These are phyloP conservation scores for Protaetia brevitarsis DNA, from an alignment of 1,140 invertebrate species.

Conservation along the genomic window DNA sequence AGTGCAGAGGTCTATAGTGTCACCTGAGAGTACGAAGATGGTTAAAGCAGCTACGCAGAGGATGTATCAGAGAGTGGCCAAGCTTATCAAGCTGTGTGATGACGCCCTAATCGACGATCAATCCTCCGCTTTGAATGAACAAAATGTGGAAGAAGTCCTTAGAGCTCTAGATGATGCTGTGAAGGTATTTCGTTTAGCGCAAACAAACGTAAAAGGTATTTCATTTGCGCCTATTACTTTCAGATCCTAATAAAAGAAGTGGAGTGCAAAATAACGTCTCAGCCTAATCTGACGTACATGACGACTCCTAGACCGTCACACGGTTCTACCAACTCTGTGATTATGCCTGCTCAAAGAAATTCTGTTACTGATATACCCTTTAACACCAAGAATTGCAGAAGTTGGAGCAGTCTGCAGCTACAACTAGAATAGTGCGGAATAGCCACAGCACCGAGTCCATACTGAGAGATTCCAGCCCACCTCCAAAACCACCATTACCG, in stretches of 20 bases:
- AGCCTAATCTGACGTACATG: constrained; percentile 45
- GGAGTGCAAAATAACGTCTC: constrained; percentile 62
- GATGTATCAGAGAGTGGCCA: constrained; percentile 81
- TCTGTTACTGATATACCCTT: constrained; percentile 77
- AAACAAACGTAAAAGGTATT: too few species aligned
- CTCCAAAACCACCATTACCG: constrained; percentile 84
- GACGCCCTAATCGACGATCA: constrained; percentile 76
- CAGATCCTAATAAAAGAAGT: constrained; percentile 63
- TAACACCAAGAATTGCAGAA: constrained; percentile 71
- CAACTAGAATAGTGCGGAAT: constrained; percentile 53
- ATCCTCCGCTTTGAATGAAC: constrained; percentile 60
- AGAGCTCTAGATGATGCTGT: constrained; percentile 76
- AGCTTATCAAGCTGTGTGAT: constrained; percentile 85
- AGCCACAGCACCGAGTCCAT: constrained; percentile 75
- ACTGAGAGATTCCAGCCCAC: constrained; percentile 61
- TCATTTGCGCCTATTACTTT: too few species aligned
- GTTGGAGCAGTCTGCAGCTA: constrained; percentile 59
- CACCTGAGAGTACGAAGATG: constrained; percentile 42
- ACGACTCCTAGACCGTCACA: constrained; percentile 43
- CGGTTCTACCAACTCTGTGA: constrained; percentile 36
- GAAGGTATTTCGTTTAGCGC: constrained; percentile 50
- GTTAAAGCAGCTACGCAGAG: constrained; percentile 77
- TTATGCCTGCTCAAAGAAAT: constrained; percentile 55
- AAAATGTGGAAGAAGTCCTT: constrained; percentile 76
- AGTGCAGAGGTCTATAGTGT: constrained; percentile 49